A percentile compares a stretch with the other conserved stretches of the same genome.
phyloP scores from a whole-genome alignment of 2,797 vertebrate genomes.

The Naso thynnoides region DNA sequence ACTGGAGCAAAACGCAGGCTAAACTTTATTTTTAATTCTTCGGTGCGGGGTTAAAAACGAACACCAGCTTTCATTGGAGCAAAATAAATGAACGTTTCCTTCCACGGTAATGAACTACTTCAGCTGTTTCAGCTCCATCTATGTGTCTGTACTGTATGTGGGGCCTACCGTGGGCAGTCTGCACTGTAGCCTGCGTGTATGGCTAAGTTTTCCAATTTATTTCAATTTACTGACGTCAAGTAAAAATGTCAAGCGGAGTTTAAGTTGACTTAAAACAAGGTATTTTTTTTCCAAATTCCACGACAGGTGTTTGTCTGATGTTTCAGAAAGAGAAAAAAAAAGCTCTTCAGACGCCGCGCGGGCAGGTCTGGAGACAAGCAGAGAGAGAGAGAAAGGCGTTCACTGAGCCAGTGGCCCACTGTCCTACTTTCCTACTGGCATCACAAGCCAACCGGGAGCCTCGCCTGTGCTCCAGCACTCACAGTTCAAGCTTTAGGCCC shows the following conservation, averaged over 20 bases:
- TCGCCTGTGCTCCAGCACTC: constrained; percentile 50
- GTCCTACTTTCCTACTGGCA: constrained; percentile 76
- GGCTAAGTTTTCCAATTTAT: not conserved
- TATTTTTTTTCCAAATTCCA: not conserved
- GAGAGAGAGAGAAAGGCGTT: constrained; percentile 23
- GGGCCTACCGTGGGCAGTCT: too few species aligned
- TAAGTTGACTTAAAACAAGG: not conserved
- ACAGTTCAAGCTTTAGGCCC: constrained; percentile 53
- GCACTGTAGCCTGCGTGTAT: too few species aligned
- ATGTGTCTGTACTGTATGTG: not conserved
- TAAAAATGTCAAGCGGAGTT: too few species aligned
- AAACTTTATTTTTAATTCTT: not conserved
- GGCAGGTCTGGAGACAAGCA: constrained; percentile 33
- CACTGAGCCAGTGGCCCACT: constrained; percentile 72
- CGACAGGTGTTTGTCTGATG: not conserved
- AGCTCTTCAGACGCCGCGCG: not conserved
- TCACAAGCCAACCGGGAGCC: constrained; percentile 53
- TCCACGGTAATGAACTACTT: not conserved
- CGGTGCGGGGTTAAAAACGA: not conserved
- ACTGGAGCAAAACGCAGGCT: too few species aligned
- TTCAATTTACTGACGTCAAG: not conserved
- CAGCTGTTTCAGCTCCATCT: not conserved
- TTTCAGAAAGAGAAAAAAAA: not conserved
- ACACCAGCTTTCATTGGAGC: not conserved
- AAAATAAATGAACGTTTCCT: not conserved